These are phyloP conservation scores for Myiagra hebetior DNA, from an alignment of 2,113 vertebrate species.

Conservation along the genomic window DNA sequence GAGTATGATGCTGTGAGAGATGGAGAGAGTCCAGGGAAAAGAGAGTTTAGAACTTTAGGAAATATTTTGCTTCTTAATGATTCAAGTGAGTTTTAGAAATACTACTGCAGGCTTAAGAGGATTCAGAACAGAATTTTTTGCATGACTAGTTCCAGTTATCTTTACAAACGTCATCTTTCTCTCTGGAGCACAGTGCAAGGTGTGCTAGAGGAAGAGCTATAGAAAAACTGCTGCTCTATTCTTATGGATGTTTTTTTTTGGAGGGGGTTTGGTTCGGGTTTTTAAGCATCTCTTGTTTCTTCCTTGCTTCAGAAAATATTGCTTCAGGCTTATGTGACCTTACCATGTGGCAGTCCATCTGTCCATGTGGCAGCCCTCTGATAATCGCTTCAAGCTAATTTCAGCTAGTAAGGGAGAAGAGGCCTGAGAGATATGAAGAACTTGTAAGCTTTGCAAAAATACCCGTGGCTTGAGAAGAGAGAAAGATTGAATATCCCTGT, in stretches of 20 bases:
- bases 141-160: background rate
- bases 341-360: background rate
- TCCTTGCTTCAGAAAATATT: background rate
- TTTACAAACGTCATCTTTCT: background rate
- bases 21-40: background rate
- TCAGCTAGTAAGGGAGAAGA: background rate
- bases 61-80: background rate
- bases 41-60: background rate
- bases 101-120: background rate
- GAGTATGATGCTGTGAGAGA: background rate
- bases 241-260: background rate
- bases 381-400: background rate
- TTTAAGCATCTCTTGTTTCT: background rate
- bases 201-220: background rate
- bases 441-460: background rate
- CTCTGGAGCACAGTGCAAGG: background rate
- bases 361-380: background rate
- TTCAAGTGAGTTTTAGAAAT: background rate
- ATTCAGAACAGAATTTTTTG: background rate
- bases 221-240: background rate
- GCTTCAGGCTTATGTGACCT: background rate
- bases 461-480: background rate
- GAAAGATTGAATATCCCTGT: background rate
- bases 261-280: accelerated
- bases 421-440: background rate